Percentiles rank a stretch among this genome's conserved stretches.
Conservation (phyloP, 2,888 invertebrate species). For the Oscheius sp. region DNA sequence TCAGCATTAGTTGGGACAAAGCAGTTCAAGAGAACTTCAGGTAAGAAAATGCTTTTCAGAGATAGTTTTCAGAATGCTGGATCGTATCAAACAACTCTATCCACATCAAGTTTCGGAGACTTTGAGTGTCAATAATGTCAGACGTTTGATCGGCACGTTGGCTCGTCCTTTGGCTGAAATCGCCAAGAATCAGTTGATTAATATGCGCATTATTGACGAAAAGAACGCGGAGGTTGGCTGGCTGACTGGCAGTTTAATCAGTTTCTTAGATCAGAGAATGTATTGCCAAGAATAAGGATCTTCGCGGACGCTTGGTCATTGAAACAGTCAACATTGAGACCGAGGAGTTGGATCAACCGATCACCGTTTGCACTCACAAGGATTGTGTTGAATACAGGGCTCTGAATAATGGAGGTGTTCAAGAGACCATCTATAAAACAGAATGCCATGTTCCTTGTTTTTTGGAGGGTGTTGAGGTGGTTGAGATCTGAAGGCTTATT, state of each 20-base stretch:
- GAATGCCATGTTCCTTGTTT: background rate
- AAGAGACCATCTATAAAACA: background rate
- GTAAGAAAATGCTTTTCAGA: background rate
- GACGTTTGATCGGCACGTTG: background rate
- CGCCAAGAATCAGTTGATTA: constrained; percentile 15
- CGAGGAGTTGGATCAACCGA: constrained; percentile 15
- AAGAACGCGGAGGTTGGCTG: background rate
- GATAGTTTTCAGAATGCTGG: constrained; percentile 7
- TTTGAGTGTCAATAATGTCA: constrained; percentile 14
- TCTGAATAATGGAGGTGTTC: background rate
- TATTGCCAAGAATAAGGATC: background rate
- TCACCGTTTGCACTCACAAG: constrained; percentile 16
- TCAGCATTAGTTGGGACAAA: background rate
- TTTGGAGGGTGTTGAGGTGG: background rate
- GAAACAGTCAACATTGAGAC: constrained; percentile 21
- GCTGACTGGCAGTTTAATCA: too few species aligned
- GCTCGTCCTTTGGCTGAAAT: constrained; percentile 25
- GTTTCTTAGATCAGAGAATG: background rate
- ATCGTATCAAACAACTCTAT: background rate
- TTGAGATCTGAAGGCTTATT: too few species aligned
- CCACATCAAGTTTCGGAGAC: constrained; percentile 19
- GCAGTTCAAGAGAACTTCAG: background rate
- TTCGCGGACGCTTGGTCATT: background rate
- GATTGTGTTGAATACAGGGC: constrained; percentile 3
- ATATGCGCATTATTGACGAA: constrained; percentile 6